A percentile compares a stretch with the other conserved stretches of the same genome.
These are phyloP conservation scores for Pogonognathellus flavescens DNA, from an alignment of 1,140 invertebrate species.

Conservation along the genomic window DNA sequence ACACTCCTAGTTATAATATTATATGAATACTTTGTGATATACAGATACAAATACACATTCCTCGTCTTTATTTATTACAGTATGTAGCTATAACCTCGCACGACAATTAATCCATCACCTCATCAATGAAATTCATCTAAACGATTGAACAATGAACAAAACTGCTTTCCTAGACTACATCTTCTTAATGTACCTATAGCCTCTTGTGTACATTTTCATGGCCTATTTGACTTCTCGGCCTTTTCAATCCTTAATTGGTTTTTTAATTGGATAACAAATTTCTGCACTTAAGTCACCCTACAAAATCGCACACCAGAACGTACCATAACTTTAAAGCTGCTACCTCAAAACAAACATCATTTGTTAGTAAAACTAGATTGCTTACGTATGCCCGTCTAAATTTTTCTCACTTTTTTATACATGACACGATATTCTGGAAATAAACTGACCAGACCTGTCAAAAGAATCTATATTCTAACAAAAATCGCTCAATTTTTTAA, in stretches of 20 bases:
- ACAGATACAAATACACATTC: conserved; percentile 35
- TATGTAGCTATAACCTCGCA: not conserved
- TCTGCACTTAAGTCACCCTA: no score
- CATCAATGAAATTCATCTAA: not conserved
- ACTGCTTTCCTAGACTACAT: not conserved
- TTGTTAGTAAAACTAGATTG: conserved; percentile 49
- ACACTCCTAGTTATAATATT: not conserved
- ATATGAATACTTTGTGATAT: conserved; percentile 39
- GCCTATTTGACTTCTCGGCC: not conserved
- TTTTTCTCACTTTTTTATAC: not conserved
- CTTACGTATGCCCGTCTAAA: conserved; percentile 35
- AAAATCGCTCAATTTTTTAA: no score
- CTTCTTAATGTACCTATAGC: conserved; percentile 9
- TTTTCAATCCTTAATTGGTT: not conserved
- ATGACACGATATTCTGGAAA: no score
- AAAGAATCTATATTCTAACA: no score
- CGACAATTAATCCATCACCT: not conserved
- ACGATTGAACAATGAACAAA: conserved; percentile 19
- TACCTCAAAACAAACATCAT: conserved; percentile 31
- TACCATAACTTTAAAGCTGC: conserved; percentile 33
- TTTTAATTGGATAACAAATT: not conserved
- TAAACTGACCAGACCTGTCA: no score
- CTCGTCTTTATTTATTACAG: not conserved
- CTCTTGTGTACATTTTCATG: conserved; percentile 2
- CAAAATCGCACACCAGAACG: not conserved